A percentile compares a stretch with the other conserved stretches of the same genome.
phyloP scores from a whole-genome alignment of 2,113 vertebrate species.

The Brienomyrus brachyistius region DNA sequence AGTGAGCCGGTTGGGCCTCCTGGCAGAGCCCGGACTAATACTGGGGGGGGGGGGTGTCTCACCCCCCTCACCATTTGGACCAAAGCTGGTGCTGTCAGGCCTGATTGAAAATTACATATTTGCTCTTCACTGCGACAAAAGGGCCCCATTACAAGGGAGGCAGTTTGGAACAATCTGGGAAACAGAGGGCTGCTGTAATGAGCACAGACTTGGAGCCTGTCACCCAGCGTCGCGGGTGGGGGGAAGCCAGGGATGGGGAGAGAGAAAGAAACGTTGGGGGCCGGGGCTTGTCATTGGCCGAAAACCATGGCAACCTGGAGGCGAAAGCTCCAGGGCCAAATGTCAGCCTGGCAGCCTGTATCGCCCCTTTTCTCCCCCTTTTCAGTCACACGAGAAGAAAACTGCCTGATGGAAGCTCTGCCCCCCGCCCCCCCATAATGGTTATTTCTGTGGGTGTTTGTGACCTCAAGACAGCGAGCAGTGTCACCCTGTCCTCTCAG shows the following conservation, averaged over 20 bases:
- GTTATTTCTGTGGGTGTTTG: constrained; percentile 49
- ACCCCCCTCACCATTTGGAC: not conserved
- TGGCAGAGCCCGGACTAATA: not conserved
- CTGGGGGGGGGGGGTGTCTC: not conserved
- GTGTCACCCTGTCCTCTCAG: constrained; percentile 50
- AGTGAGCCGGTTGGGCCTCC: not conserved
- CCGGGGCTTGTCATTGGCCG: constrained; percentile 47
- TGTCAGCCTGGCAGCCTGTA: constrained; percentile 46
- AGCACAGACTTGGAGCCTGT: constrained; percentile 4
- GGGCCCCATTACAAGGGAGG: not conserved
- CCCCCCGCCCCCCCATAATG: constrained; percentile 50
- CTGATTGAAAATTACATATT: constrained; percentile 58
- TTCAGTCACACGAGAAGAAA: constrained; percentile 51
- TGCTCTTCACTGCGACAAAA: constrained; percentile 38
- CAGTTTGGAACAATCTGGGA: constrained; percentile 7
- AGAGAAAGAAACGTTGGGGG: constrained; percentile 41
- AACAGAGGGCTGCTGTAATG: constrained; percentile 11
- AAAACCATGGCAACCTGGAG: constrained; percentile 53
- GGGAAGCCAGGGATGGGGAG: constrained; percentile 17
- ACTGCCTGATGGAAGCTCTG: constrained; percentile 44
- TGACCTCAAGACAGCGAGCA: constrained; percentile 55
- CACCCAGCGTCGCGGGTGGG: not conserved
- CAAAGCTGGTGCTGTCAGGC: constrained; percentile 45
- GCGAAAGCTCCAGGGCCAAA: constrained; percentile 44
- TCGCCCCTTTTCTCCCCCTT: constrained; percentile 48